Evolutionary conservation across 2,888 invertebrate genomes (phyloP), one percentile per base, ranked within the genome.

Genomic region (Sphaerophoria taeniata): DNA sequence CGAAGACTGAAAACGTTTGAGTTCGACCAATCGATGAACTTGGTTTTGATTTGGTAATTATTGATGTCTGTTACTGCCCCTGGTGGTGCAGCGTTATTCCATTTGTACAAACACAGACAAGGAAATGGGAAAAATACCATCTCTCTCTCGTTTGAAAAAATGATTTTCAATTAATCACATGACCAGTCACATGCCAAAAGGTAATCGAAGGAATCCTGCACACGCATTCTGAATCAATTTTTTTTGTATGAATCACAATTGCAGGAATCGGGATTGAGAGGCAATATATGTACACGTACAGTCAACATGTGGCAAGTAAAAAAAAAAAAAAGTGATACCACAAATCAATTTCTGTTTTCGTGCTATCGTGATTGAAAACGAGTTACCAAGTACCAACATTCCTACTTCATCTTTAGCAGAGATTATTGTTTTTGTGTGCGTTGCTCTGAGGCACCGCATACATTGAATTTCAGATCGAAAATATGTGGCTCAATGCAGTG

Each of bases 111-210:
- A 39, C 2, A 33, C 24, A 31, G 7, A 72, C 6, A 34, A 2
- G 1, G 24, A 53, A 36, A 43, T 33, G 45, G 4, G 45, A 0
- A 43, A 31, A 56, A 45, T 11, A 16, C 24, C 2, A 24, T 24
- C 24, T 24, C 24, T 24, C 24, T 24, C 24, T 73, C 55, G 45
- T 6, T 34, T 49, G 56, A 51, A 73, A 74, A 78, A 70, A 70
- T 78, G 70, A 74, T 78, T 82, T 83, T 83, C 83, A 83, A 83
- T 83, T 83, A 78, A 83, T 74, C 83, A 83, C 83, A 83, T 83
- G 83, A 74, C 78, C 78, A 78, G 78, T 74, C 83, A 83, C 78
- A 83, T 83, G 74, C 83, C 70, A 78, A 78, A 24, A 70, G 78
- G 83, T 83, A 78, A 83, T 78, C 78, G 78, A 78, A 83, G 70